A percentile compares a stretch with the other conserved stretches of the same genome.
phyloP scores from a whole-genome alignment of 2,113 vertebrate genomes.

The Carassius carassius region DNA sequence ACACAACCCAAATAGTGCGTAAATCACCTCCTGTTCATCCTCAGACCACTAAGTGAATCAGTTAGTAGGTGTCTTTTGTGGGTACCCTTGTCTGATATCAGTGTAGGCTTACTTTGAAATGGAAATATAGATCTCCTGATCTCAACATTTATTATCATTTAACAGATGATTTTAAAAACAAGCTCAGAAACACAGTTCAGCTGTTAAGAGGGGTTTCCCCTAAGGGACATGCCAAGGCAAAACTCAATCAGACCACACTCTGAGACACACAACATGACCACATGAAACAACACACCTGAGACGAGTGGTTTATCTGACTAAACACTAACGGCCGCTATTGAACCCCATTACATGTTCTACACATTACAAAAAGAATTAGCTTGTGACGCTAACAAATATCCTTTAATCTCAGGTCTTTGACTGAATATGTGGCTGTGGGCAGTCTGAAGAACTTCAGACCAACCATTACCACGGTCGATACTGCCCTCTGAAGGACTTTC shows the following conservation, averaged over 20 bases:
- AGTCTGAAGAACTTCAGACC: not conserved
- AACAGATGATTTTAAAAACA: not conserved
- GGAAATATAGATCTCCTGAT: not conserved
- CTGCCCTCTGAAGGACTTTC: slow-evolving; percentile 21
- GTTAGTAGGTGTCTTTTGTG: not conserved
- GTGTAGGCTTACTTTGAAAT: not conserved
- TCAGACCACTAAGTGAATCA: not conserved
- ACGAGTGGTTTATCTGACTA: not conserved
- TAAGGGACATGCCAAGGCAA: slow-evolving; percentile 29
- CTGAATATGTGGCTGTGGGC: not conserved
- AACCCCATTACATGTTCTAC: not conserved
- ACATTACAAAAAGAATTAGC: not conserved
- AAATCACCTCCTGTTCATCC: not conserved
- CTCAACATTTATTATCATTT: slow-evolving; percentile 2
- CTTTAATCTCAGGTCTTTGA: not conserved
- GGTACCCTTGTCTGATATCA: not conserved
- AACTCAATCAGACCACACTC: not conserved
- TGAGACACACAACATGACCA: slow-evolving; percentile 5
- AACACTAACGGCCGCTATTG: not conserved
- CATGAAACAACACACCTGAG: not conserved
- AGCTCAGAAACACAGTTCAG: not conserved
- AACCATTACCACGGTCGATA: not conserved
- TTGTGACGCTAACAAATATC: not conserved
- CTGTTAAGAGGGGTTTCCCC: slow-evolving; percentile 24
- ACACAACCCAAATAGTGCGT: not conserved